Percentiles rank a stretch among this genome's conserved stretches.
Evolutionary conservation across 2,888 invertebrate species (phyloP).

Genomic region (Nomada goodeniana): DNA sequence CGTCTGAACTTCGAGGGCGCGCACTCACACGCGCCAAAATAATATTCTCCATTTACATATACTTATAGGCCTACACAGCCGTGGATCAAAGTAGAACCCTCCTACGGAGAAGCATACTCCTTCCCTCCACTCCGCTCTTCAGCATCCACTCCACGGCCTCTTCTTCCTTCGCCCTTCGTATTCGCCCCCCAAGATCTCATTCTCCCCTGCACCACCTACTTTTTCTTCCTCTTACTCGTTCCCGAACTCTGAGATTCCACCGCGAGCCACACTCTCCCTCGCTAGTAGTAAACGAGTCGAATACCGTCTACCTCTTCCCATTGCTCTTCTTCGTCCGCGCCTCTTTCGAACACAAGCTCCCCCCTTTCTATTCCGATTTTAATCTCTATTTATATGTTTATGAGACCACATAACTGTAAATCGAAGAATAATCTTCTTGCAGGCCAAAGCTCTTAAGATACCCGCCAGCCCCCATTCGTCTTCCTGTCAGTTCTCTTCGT

Average conservation of each 20-base stretch:
- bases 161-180: slow-evolving; percentile 3
- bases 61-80: slow-evolving; percentile 62
- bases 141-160: slow-evolving; percentile 20
- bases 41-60: slow-evolving; percentile 77
- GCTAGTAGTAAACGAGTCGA: slow-evolving; percentile 23
- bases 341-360: slow-evolving; percentile 12
- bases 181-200: slow-evolving; percentile 15
- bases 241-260: slow-evolving; percentile 13
- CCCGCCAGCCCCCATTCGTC: slow-evolving; percentile 12
- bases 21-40: slow-evolving; percentile 51
- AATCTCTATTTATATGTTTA: slow-evolving; percentile 48
- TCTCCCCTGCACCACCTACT: not conserved
- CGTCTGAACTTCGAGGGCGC: slow-evolving; percentile 22
- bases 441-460: slow-evolving; percentile 1
- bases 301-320: not conserved
- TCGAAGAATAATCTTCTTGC: slow-evolving; percentile 10
- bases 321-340: slow-evolving; percentile 13
- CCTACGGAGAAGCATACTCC: slow-evolving; percentile 45
- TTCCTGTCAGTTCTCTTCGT: not conserved
- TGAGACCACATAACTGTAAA: not conserved
- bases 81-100: slow-evolving; percentile 57
- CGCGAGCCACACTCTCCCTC: slow-evolving; percentile 14
- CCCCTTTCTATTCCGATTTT: slow-evolving; percentile 39
- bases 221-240: slow-evolving; percentile 16
- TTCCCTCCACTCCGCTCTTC: not conserved